Evolutionary conservation across 2,797 vertebrate genomes (phyloP).

Genomic region (Dallia pectoralis): DNA sequence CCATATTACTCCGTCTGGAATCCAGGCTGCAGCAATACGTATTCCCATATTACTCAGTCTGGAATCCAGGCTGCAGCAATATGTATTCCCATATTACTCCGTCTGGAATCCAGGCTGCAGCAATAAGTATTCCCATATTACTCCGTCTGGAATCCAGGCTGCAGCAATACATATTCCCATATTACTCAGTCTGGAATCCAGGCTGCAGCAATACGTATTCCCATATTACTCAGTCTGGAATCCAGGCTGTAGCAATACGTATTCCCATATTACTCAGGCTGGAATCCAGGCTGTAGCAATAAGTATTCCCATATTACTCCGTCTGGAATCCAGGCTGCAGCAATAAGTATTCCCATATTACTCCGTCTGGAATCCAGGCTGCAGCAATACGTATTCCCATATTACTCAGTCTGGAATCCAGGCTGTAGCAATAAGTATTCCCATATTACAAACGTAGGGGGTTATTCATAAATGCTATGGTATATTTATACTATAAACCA

Average conservation of each 20-base stretch:
- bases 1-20: neutral
- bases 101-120: too few relatives aligned
- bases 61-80: neutral
- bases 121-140: neutral
- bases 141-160: neutral
- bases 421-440: neutral
- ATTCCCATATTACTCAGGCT: neutral
- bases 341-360: neutral
- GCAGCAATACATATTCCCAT: neutral
- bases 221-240: neutral
- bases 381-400: too few relatives aligned
- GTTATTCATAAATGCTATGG: neutral
- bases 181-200: neutral
- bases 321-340: neutral
- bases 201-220: too few relatives aligned
- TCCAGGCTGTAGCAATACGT: neutral
- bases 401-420: neutral
- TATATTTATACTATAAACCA: neutral
- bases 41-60: neutral
- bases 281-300: too few relatives aligned
- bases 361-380: too few relatives aligned
- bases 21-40: too few relatives aligned
- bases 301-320: neutral
- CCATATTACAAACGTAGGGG: neutral
- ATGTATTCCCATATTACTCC: neutral